Conservation (phyloP, 2,113 vertebrate genomes). For the Pygoscelis adeliae region DNA sequence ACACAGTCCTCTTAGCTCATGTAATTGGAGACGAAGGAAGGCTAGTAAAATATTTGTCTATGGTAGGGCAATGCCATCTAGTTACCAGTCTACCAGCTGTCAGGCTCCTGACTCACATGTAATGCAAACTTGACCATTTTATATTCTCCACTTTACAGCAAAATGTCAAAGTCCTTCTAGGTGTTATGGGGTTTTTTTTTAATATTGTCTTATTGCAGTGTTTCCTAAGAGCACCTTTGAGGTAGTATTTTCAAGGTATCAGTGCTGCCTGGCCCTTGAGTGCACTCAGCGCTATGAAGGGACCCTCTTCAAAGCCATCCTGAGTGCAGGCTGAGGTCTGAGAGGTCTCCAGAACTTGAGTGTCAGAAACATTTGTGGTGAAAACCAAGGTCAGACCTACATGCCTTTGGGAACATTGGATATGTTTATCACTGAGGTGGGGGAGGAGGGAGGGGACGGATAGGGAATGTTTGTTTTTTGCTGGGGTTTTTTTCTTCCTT, state of each 20-base stretch:
- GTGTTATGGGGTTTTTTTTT: background rate
- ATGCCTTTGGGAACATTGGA: background rate
- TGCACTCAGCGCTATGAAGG: background rate
- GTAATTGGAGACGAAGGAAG: background rate
- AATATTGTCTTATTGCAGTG: background rate
- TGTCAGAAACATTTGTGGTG: background rate
- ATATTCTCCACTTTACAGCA: background rate
- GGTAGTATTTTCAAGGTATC: background rate
- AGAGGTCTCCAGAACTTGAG: constrained; percentile 5
- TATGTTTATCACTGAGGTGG: background rate
- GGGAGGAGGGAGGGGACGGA: background rate
- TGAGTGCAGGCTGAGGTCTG: background rate
- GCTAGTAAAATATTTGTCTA: constrained; percentile 49
- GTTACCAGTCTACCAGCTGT: constrained; percentile 40
- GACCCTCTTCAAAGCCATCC: background rate
- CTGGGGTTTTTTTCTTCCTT: background rate
- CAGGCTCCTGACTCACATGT: background rate
- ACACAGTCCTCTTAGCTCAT: background rate
- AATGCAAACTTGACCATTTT: constrained; percentile 2
- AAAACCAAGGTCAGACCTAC: background rate
- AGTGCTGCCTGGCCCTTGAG: background rate
- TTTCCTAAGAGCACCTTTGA: background rate
- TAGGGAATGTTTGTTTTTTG: background rate
- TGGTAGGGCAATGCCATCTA: constrained; percentile 27
- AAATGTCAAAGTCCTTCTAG: constrained; percentile 27